phyloP scores from a whole-genome alignment of 2,888 invertebrate genomes.

The Drosophila atripex region DNA sequence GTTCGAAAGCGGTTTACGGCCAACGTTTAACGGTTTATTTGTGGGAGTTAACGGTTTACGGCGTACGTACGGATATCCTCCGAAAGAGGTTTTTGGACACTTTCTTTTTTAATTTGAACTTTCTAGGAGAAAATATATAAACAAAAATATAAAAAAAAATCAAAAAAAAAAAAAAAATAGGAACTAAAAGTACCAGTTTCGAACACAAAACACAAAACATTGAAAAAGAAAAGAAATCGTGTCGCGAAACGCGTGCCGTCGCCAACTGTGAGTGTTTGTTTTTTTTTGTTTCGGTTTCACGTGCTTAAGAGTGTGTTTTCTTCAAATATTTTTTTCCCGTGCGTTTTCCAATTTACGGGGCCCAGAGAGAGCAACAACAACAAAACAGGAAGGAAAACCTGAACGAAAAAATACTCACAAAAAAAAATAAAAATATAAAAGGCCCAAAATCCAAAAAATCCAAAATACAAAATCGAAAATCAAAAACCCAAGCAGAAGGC shows the following conservation, averaged over 20 bases:
- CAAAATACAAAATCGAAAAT: too few species aligned
- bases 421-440: slow-evolving; percentile 6
- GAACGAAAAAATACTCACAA: background rate
- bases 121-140: background rate
- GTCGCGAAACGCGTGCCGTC: slow-evolving; percentile 23
- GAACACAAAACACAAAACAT: background rate
- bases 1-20: slow-evolving; percentile 7
- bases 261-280: slow-evolving; percentile 23
- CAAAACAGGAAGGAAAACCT: background rate
- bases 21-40: slow-evolving; percentile 2
- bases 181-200: background rate
- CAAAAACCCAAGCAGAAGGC: background rate
- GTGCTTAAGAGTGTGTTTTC: slow-evolving; percentile 9
- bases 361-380: slow-evolving; percentile 13
- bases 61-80: background rate
- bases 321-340: slow-evolving; percentile 33
- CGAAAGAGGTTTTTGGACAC: background rate
- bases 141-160: background rate
- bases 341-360: slow-evolving; percentile 19
- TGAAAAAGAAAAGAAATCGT: background rate
- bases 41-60: background rate
- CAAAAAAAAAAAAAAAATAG: too few species aligned
- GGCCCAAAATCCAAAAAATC: too few species aligned
- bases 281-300: slow-evolving; percentile 12
- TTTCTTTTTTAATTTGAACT: too few species aligned